Percentiles rank a stretch among this genome's conserved stretches.
These are phyloP conservation scores for Emydocephalus ijimae DNA, from an alignment of 2,113 vertebrate species.

Conservation along the genomic window DNA sequence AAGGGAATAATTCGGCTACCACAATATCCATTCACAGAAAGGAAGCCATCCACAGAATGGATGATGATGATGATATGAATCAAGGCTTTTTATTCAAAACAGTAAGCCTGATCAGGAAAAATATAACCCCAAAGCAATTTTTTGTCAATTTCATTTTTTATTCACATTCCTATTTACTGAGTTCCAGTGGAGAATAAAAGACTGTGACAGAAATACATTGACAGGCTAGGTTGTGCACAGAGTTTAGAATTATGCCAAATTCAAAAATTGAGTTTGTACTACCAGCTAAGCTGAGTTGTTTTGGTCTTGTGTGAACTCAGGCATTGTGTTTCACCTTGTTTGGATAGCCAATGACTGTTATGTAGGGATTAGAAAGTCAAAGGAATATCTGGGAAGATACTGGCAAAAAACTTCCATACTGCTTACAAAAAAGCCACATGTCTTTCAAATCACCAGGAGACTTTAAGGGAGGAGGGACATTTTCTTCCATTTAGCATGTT, in stretches of 20 bases:
- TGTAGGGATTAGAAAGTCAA: neutral
- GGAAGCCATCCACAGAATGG: neutral
- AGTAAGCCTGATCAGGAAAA: neutral
- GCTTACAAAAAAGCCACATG: neutral
- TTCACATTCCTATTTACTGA: neutral
- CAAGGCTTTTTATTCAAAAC: neutral
- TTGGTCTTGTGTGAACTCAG: neutral
- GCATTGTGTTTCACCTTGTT: neutral
- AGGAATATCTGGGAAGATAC: neutral
- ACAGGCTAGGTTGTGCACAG: neutral
- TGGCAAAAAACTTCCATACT: neutral
- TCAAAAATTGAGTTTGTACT: neutral
- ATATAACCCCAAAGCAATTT: neutral
- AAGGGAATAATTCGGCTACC: neutral
- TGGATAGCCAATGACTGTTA: neutral
- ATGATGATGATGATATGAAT: neutral
- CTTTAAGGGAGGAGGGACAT: neutral
- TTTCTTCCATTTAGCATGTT: neutral
- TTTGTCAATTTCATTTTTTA: neutral
- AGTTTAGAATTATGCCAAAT: neutral
- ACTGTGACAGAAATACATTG: neutral
- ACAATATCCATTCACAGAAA: neutral
- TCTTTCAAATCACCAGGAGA: neutral
- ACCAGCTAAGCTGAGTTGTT: neutral
- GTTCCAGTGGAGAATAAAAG: neutral